Conservation (phyloP, 2,797 vertebrate genomes). For the Chloroceryle inda region DNA sequence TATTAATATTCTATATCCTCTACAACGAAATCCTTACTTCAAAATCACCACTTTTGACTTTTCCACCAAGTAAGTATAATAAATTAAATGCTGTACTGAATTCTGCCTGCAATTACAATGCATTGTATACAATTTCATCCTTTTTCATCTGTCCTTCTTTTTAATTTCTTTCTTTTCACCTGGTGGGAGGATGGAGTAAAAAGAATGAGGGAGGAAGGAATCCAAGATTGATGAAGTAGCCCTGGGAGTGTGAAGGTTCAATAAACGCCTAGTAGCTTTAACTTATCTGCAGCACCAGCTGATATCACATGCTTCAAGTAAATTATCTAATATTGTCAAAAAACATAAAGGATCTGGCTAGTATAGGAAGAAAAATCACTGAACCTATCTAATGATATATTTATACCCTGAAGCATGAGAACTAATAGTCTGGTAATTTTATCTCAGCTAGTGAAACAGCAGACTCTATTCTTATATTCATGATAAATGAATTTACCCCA, state of each 20-base stretch:
- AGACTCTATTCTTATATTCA: not conserved
- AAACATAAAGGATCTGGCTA: not conserved
- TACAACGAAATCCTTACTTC: constrained; percentile 11
- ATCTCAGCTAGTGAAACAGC: constrained; percentile 34
- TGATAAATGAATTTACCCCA: constrained; percentile 46
- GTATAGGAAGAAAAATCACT: constrained; percentile 30
- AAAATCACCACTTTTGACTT: not conserved
- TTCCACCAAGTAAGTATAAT: not conserved
- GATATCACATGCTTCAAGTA: not conserved
- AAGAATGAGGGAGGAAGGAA: not conserved
- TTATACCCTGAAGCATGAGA: constrained; percentile 31
- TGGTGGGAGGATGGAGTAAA: not conserved
- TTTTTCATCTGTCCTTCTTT: not conserved
- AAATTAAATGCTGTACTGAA: not conserved
- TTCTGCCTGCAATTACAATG: not conserved
- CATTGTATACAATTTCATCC: not conserved
- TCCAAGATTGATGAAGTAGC: not conserved
- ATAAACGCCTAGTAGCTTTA: not conserved
- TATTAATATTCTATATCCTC: not conserved
- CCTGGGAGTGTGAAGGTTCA: not conserved
- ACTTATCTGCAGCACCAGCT: not conserved
- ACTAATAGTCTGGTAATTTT: constrained; percentile 49
- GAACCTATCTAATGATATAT: constrained; percentile 21
- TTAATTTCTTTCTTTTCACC: not conserved
- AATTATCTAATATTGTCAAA: not conserved